These are phyloP conservation scores for Zygogramma bicolorata DNA, from an alignment of 2,888 invertebrate genomes.

Conservation along the genomic window DNA sequence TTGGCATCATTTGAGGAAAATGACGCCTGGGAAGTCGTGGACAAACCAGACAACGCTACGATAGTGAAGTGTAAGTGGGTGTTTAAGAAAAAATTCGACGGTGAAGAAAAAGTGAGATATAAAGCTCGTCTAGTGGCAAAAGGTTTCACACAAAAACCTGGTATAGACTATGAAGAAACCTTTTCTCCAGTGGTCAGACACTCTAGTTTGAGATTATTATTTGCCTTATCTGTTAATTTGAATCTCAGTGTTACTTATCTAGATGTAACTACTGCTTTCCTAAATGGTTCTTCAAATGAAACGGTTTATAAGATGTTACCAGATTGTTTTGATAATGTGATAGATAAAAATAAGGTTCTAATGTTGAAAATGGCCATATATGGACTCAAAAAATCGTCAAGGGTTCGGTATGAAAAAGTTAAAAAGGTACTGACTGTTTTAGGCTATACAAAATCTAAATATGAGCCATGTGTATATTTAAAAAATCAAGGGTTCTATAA, in stretches of 20 bases:
- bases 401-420: slow-evolving; percentile 14
- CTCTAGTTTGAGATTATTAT: neutral
- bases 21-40: no score
- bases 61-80: no score
- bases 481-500: slow-evolving; percentile 24
- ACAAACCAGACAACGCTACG: no score
- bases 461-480: slow-evolving; percentile 24
- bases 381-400: slow-evolving; percentile 39
- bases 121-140: no score
- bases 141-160: slow-evolving; percentile 16
- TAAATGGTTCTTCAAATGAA: slow-evolving; percentile 11
- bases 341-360: slow-evolving; percentile 5
- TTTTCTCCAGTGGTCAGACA: slow-evolving; percentile 15
- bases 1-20: no score
- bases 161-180: no score
- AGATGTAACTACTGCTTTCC: slow-evolving; percentile 15
- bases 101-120: slow-evolving; percentile 11
- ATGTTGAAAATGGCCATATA: slow-evolving; percentile 40
- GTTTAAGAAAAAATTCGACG: slow-evolving; percentile 20
- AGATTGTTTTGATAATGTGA: slow-evolving; percentile 2
- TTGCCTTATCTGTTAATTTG: slow-evolving; percentile 6
- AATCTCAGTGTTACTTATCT: neutral
- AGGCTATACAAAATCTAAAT: slow-evolving; percentile 36
- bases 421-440: slow-evolving; percentile 6
- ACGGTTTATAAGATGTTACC: slow-evolving; percentile 1